A percentile compares a stretch with the other conserved stretches of the same genome.
phyloP scores from a whole-genome alignment of 2,113 vertebrate genomes.

The Donacobius atricapilla region DNA sequence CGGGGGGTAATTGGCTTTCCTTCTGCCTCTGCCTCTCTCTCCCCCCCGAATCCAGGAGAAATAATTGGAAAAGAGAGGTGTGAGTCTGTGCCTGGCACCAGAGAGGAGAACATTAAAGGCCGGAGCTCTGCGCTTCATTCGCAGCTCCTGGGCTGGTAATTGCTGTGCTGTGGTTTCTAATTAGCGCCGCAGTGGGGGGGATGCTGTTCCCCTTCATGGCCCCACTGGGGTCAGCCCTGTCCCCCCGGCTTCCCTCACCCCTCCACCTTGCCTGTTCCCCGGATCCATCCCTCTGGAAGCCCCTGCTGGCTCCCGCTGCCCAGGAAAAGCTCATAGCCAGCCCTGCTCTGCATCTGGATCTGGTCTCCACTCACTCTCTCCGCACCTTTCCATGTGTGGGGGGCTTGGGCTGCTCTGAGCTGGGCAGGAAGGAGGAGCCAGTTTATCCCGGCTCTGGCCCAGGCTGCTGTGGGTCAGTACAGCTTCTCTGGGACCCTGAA shows the following conservation, averaged over 20 bases:
- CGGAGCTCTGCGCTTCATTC: conserved; percentile 66
- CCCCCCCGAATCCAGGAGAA: conserved; percentile 52
- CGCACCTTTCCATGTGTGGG: rapidly evolving
- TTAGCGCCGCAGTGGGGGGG: conserved; percentile 75
- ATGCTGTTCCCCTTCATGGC: background rate
- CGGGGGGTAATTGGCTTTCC: conserved; percentile 21
- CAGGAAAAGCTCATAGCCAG: rapidly evolving
- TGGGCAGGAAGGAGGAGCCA: background rate
- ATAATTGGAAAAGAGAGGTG: conserved; percentile 82
- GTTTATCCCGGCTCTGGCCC: background rate
- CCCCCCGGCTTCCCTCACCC: background rate
- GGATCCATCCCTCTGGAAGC: background rate
- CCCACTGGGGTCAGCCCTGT: background rate
- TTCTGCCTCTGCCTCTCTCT: background rate
- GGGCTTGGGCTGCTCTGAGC: background rate
- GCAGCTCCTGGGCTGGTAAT: conserved; percentile 77
- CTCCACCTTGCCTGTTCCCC: background rate
- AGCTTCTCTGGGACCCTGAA: rapidly evolving
- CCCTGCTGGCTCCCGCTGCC: background rate
- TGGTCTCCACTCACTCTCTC: rapidly evolving
- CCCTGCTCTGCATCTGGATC: background rate
- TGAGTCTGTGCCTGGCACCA: conserved; percentile 64
- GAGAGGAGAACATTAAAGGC: conserved; percentile 68
- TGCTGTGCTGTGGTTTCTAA: conserved; percentile 80
- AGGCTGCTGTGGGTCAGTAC: background rate